These are phyloP conservation scores for Pungitius pungitius DNA, from an alignment of 2,113 vertebrate species.

Conservation along the genomic window DNA sequence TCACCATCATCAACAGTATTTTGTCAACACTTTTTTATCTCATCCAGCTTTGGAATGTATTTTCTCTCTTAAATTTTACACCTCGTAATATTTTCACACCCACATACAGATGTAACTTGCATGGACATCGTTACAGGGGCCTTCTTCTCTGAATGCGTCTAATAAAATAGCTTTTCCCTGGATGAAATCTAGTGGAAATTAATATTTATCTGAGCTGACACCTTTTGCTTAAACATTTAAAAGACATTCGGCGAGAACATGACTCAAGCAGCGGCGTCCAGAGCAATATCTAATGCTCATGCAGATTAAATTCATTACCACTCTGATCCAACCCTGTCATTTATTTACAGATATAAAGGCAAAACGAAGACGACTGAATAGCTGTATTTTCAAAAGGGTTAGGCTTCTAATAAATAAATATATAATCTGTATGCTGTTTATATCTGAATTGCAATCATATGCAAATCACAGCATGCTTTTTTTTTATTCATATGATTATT, in stretches of 20 bases:
- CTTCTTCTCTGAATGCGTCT: constrained; percentile 1
- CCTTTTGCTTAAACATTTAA: constrained; percentile 24
- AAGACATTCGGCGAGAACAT: not conserved
- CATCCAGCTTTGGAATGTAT: constrained; percentile 37
- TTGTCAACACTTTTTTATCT: constrained; percentile 25
- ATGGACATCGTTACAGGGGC: constrained; percentile 14
- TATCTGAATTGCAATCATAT: constrained; percentile 47
- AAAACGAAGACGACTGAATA: constrained; percentile 11
- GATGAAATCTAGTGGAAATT: constrained; percentile 28
- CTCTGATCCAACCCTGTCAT: not conserved
- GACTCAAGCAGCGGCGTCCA: not conserved
- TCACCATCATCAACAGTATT: constrained; percentile 43
- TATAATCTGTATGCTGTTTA: constrained; percentile 25
- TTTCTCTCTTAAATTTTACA: constrained; percentile 61
- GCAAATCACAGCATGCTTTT: constrained; percentile 40
- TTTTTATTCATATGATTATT: constrained; percentile 39
- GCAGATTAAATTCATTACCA: constrained; percentile 7
- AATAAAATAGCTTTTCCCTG: constrained; percentile 24
- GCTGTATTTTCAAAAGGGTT: not conserved
- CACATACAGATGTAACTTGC: constrained; percentile 56
- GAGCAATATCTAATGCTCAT: constrained; percentile 20
- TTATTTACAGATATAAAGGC: constrained; percentile 29
- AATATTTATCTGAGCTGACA: constrained; percentile 32
- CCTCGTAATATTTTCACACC: constrained; percentile 56
- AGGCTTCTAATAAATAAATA: constrained; percentile 21